These are phyloP conservation scores for Manis javanica DNA, from an alignment of 2,797 vertebrate species.

Conservation along the genomic window DNA sequence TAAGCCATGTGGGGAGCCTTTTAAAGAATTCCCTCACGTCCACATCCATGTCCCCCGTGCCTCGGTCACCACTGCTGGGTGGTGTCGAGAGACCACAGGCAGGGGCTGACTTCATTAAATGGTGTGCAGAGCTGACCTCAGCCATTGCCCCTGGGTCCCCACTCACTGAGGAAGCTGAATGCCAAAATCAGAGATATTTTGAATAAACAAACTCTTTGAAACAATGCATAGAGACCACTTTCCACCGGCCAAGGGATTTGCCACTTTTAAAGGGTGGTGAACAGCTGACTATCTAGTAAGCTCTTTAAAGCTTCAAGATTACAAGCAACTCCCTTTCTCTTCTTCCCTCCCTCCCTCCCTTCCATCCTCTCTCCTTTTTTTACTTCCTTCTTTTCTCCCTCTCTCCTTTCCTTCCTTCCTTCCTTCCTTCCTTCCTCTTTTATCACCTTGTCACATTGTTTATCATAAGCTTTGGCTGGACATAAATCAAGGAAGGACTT, in stretches of 20 bases:
- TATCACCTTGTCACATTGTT: constrained; percentile 62
- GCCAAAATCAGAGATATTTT: background rate
- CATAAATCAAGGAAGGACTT: constrained; percentile 63
- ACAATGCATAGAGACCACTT: background rate
- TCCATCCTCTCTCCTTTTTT: background rate
- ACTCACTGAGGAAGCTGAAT: background rate
- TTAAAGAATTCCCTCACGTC: background rate
- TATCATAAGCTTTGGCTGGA: constrained; percentile 43
- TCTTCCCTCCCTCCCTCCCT: background rate
- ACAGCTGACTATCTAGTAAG: constrained; percentile 62
- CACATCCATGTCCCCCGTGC: background rate
- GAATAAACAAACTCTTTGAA: constrained; percentile 65
- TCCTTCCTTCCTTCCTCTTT: background rate
- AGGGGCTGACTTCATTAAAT: background rate
- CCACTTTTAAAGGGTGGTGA: constrained; percentile 50
- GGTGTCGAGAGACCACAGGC: constrained; percentile 6
- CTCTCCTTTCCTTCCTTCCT: background rate
- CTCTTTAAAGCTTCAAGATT: background rate
- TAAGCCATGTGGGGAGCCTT: constrained; percentile 22
- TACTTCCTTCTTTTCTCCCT: background rate
- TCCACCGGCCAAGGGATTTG: constrained; percentile 34
- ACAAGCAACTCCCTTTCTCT: background rate
- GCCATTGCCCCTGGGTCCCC: background rate
- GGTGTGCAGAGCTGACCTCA: background rate
- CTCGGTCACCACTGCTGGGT: background rate